Conservation (phyloP, 2,797 vertebrate species). For the Discoglossus pictus region DNA sequence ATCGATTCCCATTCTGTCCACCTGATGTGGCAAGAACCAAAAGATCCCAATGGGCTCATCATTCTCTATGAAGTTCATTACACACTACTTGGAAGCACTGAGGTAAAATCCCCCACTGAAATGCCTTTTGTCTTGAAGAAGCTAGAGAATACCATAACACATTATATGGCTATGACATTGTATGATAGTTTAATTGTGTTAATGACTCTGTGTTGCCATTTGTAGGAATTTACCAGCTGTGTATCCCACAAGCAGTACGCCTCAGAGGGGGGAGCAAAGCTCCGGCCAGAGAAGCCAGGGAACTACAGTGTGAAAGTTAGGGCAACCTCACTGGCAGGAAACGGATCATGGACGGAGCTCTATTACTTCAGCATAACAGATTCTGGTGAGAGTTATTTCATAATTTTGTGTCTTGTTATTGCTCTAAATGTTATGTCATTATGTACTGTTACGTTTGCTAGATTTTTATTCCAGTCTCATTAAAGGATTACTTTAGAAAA, state of each 20-base stretch:
- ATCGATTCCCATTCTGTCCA: conserved; percentile 78
- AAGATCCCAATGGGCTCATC: conserved; percentile 89
- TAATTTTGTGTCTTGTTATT: accelerated
- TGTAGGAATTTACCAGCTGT: conserved; percentile 79
- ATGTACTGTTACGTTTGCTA: too few species aligned
- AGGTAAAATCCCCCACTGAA: conserved; percentile 81
- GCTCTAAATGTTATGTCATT: too few species aligned
- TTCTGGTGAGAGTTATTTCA: conserved; percentile 64
- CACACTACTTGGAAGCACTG: conserved; percentile 79
- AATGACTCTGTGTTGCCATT: neutral
- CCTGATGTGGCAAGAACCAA: conserved; percentile 86
- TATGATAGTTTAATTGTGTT: neutral
- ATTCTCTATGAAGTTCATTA: conserved; percentile 95
- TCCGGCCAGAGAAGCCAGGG: conserved; percentile 82
- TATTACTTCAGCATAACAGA: conserved; percentile 86
- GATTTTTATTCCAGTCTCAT: too few species aligned
- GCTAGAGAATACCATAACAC: too few species aligned
- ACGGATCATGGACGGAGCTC: conserved; percentile 90
- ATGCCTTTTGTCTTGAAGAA: too few species aligned
- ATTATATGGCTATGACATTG: too few species aligned
- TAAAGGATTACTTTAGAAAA: too few species aligned
- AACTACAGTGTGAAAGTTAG: conserved; percentile 93
- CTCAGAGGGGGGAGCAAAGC: conserved; percentile 75
- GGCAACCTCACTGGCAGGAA: conserved; percentile 91
- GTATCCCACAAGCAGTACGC: conserved; percentile 86